Conservation (phyloP, 1,140 invertebrate species). For the Drosophila grimshawi region DNA sequence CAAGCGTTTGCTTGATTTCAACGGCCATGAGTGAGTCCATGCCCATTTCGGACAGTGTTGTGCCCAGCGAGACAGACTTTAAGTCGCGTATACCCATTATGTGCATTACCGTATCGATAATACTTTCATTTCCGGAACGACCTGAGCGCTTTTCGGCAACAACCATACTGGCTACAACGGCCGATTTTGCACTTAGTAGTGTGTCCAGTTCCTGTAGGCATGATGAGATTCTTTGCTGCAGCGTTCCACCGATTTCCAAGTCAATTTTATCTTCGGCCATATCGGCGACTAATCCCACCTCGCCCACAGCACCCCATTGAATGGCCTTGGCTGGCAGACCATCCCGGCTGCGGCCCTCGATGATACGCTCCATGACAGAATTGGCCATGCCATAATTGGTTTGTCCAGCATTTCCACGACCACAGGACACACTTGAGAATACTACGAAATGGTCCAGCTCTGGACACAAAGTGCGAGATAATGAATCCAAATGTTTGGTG, state of each 20-base stretch:
- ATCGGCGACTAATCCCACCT: constrained; percentile 91
- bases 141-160: constrained; percentile 89
- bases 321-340: constrained; percentile 89
- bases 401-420: constrained; percentile 94
- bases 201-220: constrained; percentile 89
- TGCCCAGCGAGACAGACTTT: constrained; percentile 88
- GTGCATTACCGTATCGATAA: constrained; percentile 88
- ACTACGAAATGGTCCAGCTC: constrained; percentile 88
- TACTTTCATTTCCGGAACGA: constrained; percentile 86
- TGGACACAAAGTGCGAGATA: constrained; percentile 87
- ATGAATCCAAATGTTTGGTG: constrained; percentile 87
- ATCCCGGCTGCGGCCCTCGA: constrained; percentile 86
- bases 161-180: constrained; percentile 92
- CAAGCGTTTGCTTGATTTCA: constrained; percentile 94
- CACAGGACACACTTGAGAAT: constrained; percentile 95
- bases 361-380: constrained; percentile 90
- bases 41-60: constrained; percentile 93
- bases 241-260: constrained; percentile 90
- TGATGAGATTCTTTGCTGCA: constrained; percentile 92
- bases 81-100: constrained; percentile 87
- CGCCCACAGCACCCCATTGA: constrained; percentile 90
- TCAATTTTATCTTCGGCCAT: constrained; percentile 92
- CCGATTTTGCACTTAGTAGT: constrained; percentile 88
- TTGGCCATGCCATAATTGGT: constrained; percentile 94
- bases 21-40: constrained; percentile 96